Conservation (phyloP, 2,888 invertebrate species). For the Erebia aethiops region DNA sequence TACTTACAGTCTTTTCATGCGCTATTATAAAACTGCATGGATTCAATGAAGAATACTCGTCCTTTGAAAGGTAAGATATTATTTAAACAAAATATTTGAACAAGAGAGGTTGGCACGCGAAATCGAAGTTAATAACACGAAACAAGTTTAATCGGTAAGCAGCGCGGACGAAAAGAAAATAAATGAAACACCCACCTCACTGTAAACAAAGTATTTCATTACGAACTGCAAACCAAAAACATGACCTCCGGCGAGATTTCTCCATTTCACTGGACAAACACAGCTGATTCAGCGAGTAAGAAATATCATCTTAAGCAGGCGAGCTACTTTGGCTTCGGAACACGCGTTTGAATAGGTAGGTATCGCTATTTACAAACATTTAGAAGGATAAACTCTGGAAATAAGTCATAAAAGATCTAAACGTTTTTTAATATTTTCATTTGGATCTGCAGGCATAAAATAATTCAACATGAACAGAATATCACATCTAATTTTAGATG, state of each 20-base stretch:
- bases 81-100: constrained; percentile 32
- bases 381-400: too few species aligned
- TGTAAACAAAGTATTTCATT: constrained; percentile 71
- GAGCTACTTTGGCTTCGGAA: background rate
- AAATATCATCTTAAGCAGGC: constrained; percentile 26
- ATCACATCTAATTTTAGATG: too few species aligned
- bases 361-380: too few species aligned
- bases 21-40: constrained; percentile 8
- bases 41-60: constrained; percentile 15
- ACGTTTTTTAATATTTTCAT: too few species aligned
- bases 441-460: too few species aligned
- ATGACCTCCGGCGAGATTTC: constrained; percentile 59
- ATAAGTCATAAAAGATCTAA: too few species aligned
- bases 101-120: constrained; percentile 37
- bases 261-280: constrained; percentile 57
- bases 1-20: constrained; percentile 3
- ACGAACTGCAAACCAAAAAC: constrained; percentile 62
- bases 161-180: constrained; percentile 55
- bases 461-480: too few species aligned
- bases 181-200: constrained; percentile 64
- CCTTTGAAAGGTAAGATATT: constrained; percentile 23
- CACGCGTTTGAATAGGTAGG: background rate
- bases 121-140: constrained; percentile 45
- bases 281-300: constrained; percentile 37
- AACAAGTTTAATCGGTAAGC: constrained; percentile 51